Evolutionary conservation across 2,113 vertebrate species (phyloP).

Genomic region (Tragelaphus imberbis): DNA sequence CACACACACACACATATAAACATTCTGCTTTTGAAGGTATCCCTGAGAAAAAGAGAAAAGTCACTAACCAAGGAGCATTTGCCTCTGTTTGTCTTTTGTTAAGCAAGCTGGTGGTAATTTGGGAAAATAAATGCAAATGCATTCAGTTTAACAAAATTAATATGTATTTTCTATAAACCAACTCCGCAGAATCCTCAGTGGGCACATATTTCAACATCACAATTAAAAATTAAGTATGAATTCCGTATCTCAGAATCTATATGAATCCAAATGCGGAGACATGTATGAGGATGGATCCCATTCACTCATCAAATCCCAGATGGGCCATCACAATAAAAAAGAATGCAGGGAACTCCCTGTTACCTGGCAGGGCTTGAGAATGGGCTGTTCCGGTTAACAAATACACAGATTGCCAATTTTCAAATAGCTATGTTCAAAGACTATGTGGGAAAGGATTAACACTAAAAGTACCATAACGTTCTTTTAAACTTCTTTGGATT

Average conservation of each 20-base stretch:
- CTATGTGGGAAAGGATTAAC: neutral
- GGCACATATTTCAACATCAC: slow-evolving; percentile 21
- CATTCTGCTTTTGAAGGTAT: neutral
- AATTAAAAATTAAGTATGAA: slow-evolving; percentile 33
- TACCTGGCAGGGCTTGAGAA: neutral
- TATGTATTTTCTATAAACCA: slow-evolving; percentile 52
- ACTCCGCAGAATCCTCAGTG: neutral
- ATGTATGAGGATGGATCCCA: neutral
- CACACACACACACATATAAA: neutral
- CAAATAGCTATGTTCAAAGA: neutral
- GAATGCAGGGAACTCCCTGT: neutral
- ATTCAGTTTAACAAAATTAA: slow-evolving; percentile 47
- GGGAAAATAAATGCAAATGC: slow-evolving; percentile 31
- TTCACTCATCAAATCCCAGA: neutral
- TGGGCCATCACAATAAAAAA: neutral
- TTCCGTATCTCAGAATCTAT: neutral
- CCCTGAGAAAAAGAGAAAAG: neutral
- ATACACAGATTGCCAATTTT: neutral
- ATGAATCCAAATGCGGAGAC: neutral
- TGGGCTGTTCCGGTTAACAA: neutral
- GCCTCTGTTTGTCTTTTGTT: neutral
- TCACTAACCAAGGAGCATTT: neutral
- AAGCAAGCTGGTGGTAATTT: slow-evolving; percentile 22
- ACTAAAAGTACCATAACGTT: neutral
- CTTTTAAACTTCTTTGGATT: neutral